Evolutionary conservation across 2,797 vertebrate genomes (phyloP).

Genomic region (Craterocephalus amniculus): DNA sequence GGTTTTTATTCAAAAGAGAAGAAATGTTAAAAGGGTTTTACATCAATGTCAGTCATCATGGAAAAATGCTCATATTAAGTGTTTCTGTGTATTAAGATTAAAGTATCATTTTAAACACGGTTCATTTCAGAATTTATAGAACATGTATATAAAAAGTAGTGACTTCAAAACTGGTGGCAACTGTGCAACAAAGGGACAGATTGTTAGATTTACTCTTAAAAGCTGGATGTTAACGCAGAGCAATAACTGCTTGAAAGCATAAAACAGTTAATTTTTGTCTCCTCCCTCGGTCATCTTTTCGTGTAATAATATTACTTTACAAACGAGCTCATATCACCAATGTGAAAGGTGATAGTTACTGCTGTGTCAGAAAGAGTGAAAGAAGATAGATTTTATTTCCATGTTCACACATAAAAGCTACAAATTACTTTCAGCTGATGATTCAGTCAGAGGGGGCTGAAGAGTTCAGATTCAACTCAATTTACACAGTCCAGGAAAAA

Average conservation of each 20-base stretch:
- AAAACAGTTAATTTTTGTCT: too few relatives aligned
- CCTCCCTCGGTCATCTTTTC: too few relatives aligned
- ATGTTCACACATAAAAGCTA: constrained; percentile 4
- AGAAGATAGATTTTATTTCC: constrained; percentile 1
- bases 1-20: constrained; percentile 24
- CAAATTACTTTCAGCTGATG: neutral
- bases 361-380: neutral
- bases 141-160: neutral
- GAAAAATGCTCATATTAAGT: neutral
- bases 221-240: neutral
- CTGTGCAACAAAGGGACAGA: neutral
- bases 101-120: neutral
- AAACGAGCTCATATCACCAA: neutral
- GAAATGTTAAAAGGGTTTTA: neutral
- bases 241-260: neutral
- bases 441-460: constrained; percentile 16
- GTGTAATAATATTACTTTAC: too few relatives aligned
- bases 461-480: constrained; percentile 62
- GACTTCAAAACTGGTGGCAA: neutral
- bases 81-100: neutral
- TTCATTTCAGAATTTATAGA: neutral
- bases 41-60: neutral
- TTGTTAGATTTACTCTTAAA: neutral
- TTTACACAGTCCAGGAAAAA: constrained; percentile 71
- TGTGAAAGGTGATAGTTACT: neutral